A percentile compares a stretch with the other conserved stretches of the same genome.
These are phyloP conservation scores for Protobothrops flavoviridis DNA, from an alignment of 2,113 vertebrate species.

Conservation along the genomic window DNA sequence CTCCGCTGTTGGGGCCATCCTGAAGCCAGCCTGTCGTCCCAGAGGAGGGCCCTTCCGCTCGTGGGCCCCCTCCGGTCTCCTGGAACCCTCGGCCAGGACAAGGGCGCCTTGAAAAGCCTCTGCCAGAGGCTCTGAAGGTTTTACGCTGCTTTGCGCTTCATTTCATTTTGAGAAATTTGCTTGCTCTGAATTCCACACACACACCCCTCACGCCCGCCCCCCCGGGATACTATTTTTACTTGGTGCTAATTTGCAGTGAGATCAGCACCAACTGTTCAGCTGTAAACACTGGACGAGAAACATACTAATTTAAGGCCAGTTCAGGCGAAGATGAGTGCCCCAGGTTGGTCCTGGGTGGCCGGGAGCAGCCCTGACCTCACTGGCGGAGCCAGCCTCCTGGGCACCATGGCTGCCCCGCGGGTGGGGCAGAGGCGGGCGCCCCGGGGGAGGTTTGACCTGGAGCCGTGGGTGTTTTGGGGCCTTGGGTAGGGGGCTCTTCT, in stretches of 20 bases:
- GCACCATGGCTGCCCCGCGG: background rate
- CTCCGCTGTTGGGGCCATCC: background rate
- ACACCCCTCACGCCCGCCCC: too few species aligned
- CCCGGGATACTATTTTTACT: background rate
- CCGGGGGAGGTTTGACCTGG: background rate
- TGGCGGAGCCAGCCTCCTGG: rapidly evolving
- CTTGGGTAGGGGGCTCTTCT: background rate
- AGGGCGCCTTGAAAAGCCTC: background rate
- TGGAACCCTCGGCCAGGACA: background rate
- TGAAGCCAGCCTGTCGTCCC: background rate
- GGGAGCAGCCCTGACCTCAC: background rate
- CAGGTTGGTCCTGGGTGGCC: background rate
- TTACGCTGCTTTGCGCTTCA: background rate
- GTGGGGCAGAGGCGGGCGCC: background rate
- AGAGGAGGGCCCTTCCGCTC: rapidly evolving
- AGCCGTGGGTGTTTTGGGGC: background rate
- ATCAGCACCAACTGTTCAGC: background rate
- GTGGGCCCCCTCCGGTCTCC: background rate
- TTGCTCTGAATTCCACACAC: background rate
- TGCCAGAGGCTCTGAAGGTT: too few species aligned
- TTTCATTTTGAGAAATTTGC: background rate
- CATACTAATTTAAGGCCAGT: background rate
- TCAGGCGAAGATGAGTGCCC: too few species aligned
- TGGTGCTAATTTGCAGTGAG: conserved; percentile 8
- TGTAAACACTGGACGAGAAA: background rate